phyloP scores from a whole-genome alignment of 1,140 invertebrate genomes.

The Popillia japonica region DNA sequence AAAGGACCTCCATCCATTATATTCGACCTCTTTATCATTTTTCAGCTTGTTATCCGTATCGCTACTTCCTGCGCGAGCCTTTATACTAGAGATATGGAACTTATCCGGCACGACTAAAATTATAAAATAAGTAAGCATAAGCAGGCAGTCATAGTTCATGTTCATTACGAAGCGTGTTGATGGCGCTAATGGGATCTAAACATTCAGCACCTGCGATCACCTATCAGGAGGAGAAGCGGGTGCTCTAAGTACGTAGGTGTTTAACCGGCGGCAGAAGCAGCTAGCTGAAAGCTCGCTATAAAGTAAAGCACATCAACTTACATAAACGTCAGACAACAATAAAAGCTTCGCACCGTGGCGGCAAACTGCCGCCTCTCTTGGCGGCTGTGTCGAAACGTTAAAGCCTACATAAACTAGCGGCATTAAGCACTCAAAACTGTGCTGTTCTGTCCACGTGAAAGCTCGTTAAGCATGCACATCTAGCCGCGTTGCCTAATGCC shows the following conservation, averaged over 20 bases:
- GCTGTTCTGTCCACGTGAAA: slow-evolving; percentile 41
- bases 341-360: slow-evolving; percentile 47
- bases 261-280: slow-evolving; percentile 39
- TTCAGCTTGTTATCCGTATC: background rate
- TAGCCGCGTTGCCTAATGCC: slow-evolving; percentile 35
- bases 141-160: slow-evolving; percentile 43
- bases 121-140: slow-evolving; percentile 20
- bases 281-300: slow-evolving; percentile 54
- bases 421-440: slow-evolving; percentile 44
- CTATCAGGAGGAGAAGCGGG: slow-evolving; percentile 46
- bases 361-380: slow-evolving; percentile 15
- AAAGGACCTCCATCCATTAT: background rate
- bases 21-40: slow-evolving; percentile 1
- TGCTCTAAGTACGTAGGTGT: slow-evolving; percentile 48
- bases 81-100: background rate
- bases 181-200: slow-evolving; percentile 56
- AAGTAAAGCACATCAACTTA: slow-evolving; percentile 53
- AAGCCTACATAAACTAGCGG: slow-evolving; percentile 45
- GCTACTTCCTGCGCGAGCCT: background rate
- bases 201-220: slow-evolving; percentile 54
- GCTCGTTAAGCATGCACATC: slow-evolving; percentile 41
- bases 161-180: slow-evolving; percentile 43
- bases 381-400: slow-evolving; percentile 30
- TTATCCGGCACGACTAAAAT: slow-evolving; percentile 11
- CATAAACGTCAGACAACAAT: slow-evolving; percentile 52